Percentiles rank a stretch among this genome's conserved stretches.
Conservation (phyloP, 2,113 vertebrate genomes). For the Rhynchomys soricoides region DNA sequence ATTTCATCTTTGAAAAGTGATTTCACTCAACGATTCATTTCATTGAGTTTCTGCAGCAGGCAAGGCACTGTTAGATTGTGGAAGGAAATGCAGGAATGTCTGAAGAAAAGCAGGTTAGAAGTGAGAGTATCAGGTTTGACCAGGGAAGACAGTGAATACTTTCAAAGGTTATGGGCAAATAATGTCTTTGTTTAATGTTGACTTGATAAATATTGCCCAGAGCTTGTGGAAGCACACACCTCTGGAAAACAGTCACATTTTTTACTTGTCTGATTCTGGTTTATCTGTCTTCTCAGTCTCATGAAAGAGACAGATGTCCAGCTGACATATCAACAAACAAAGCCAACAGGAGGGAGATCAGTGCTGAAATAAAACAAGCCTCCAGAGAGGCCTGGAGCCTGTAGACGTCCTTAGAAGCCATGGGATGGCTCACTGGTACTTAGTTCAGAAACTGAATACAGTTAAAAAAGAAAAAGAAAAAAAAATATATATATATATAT, state of each 20-base stretch:
- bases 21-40: constrained; percentile 1
- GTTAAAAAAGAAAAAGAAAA: neutral
- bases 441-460: neutral
- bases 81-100: neutral
- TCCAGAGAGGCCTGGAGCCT: neutral
- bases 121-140: neutral
- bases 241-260: neutral
- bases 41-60: neutral
- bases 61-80: neutral
- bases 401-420: neutral
- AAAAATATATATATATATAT: too few relatives aligned
- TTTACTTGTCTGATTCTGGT: neutral
- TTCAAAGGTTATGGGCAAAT: constrained; percentile 18
- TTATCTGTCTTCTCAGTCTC: neutral
- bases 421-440: neutral
- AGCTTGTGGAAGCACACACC: neutral
- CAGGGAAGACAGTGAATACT: neutral
- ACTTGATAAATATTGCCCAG: neutral
- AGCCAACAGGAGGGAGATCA: neutral
- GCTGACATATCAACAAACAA: constrained; percentile 4
- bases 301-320: neutral
- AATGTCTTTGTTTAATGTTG: neutral
- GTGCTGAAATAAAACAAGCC: neutral
- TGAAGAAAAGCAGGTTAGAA: neutral
- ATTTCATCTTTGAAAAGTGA: constrained; percentile 18